Evolutionary conservation across 2,888 invertebrate species (phyloP), one percentile per base, ranked within the genome.

Genomic region (Phorcus lineatus): DNA sequence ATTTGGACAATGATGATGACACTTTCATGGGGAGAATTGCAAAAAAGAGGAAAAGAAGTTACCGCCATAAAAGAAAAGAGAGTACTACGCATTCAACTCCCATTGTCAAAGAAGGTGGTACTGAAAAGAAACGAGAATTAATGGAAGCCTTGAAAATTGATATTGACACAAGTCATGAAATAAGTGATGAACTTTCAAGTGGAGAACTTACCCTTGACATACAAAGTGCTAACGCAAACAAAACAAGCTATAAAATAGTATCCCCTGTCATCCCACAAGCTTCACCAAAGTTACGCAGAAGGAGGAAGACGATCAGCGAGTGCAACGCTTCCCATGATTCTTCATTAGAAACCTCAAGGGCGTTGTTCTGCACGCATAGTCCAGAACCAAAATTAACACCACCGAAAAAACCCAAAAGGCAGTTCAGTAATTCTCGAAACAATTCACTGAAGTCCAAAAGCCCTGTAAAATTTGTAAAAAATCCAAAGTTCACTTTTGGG

Each of bases 401-500:
- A 24, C 81, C 83, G 17, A 87, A 85, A 78, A 85, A 84, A 55
- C 74, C 82, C 19, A 83, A 80, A 24, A 82, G 84, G 40, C 86
- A 85, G 19, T 36, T 76, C 11, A 85, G 85, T 80, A 81, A 83
- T n/a, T 54, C 76, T 1, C 77, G 76, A 47, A 77, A 70, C 0
- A 62, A 54, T 53, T 78, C 74, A n/a, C 84, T 78, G 77, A 77
- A 83, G 54, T 24, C 74, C 19, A 70, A 76, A 80, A 82, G 82
- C 53, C 82, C 81, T 11, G 82, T 81, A n/a, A 84, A 84, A 57
- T 80, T 82, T 78, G 83, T 84, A 66, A 82, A 84, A 57, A 94
- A 95, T 36, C 94, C 94, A 81, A 95, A 95, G 91, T 98, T 97
- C 94, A 96, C 97, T 91, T 98, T 96, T 94, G 99, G 99, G 80